These are phyloP conservation scores for Dermochelys coriacea DNA, from an alignment of 2,797 vertebrate genomes.

Conservation along the genomic window DNA sequence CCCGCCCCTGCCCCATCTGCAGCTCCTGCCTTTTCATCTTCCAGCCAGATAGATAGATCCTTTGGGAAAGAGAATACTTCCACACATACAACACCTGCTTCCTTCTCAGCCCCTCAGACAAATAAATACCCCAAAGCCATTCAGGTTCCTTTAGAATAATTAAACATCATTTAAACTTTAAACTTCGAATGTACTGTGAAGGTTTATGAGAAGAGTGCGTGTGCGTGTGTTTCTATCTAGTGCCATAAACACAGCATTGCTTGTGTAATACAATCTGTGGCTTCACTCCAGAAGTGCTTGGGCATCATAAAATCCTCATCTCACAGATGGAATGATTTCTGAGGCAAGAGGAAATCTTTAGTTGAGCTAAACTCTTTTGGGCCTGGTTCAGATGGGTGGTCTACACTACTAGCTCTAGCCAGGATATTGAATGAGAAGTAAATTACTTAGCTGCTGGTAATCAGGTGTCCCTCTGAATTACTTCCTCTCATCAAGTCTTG, in stretches of 20 bases:
- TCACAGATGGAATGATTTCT: constrained; percentile 15
- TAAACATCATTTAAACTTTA: not conserved
- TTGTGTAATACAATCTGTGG: constrained; percentile 13
- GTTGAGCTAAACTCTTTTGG: not conserved
- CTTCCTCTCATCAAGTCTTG: constrained; percentile 6
- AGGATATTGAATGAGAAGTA: not conserved
- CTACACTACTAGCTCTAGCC: not conserved
- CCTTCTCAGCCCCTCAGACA: constrained; percentile 10
- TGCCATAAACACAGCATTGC: constrained; percentile 42
- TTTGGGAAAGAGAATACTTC: constrained; percentile 45
- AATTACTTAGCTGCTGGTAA: constrained; percentile 8
- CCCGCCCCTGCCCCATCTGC: not conserved
- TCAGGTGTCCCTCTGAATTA: not conserved
- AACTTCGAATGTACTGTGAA: not conserved
- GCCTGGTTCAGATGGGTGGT: not conserved
- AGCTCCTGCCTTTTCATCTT: constrained; percentile 56
- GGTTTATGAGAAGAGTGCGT: not conserved
- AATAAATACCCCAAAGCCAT: constrained; percentile 38
- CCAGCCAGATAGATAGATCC: not conserved
- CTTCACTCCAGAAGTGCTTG: constrained; percentile 53
- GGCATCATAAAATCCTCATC: constrained; percentile 56
- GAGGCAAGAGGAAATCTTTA: not conserved
- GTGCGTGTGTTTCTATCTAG: constrained; percentile 8
- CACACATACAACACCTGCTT: constrained; percentile 25
- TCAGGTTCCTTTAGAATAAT: constrained; percentile 30